phyloP scores from a whole-genome alignment of 1,140 invertebrate species.

The Apis laboriosa region DNA sequence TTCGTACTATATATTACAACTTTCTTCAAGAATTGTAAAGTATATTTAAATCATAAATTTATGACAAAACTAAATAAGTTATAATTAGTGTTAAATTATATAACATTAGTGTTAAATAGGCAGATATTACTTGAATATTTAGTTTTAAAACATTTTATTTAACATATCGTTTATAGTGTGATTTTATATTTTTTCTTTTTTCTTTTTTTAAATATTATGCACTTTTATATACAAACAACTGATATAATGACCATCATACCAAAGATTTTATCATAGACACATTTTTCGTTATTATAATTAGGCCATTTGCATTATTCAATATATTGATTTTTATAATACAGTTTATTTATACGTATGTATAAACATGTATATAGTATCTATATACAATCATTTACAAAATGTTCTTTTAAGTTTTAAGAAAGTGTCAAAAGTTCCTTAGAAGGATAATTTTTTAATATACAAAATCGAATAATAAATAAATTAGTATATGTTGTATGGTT shows the following conservation, averaged over 20 bases:
- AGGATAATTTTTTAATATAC: slow-evolving; percentile 7
- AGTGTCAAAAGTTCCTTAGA: slow-evolving; percentile 15
- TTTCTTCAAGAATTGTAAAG: background rate
- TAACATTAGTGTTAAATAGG: background rate
- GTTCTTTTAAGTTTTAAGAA: slow-evolving; percentile 30
- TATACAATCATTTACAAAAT: slow-evolving; percentile 46
- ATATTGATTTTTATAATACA: slow-evolving; percentile 54
- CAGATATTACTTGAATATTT: slow-evolving; percentile 21
- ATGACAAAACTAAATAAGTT: background rate
- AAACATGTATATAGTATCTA: slow-evolving; percentile 72
- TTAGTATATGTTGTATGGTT: slow-evolving; percentile 4
- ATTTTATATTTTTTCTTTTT: slow-evolving; percentile 16
- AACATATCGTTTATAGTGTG: slow-evolving; percentile 28
- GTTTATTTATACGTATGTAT: slow-evolving; percentile 61
- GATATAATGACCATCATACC: slow-evolving; percentile 77
- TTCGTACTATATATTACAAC: background rate
- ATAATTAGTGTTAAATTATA: background rate
- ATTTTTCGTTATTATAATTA: slow-evolving; percentile 26
- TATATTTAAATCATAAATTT: background rate
- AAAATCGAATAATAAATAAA: background rate
- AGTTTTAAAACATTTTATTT: slow-evolving; percentile 37
- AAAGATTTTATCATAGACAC: slow-evolving; percentile 74
- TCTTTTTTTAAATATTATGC: slow-evolving; percentile 21
- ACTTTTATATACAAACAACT: slow-evolving; percentile 49
- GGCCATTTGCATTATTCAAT: slow-evolving; percentile 36